Evolutionary conservation across 2,888 invertebrate genomes (phyloP).

Genomic region (Nymphalis urticae): DNA sequence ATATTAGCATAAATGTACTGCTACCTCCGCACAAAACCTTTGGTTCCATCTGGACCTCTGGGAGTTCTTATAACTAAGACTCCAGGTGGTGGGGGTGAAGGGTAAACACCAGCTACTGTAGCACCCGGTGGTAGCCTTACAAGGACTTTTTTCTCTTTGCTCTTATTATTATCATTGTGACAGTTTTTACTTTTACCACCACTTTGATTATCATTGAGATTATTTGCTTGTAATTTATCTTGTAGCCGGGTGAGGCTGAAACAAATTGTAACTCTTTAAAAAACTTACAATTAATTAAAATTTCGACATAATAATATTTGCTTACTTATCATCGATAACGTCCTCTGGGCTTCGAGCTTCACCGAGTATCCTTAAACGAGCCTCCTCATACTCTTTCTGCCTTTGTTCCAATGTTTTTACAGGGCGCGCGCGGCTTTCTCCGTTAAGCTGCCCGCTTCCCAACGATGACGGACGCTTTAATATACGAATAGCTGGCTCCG

Average conservation of each 20-base stretch:
- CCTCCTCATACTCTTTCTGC: constrained; percentile 96
- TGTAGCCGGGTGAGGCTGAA: constrained; percentile 71
- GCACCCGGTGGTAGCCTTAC: constrained; percentile 66
- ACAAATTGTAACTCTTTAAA: constrained; percentile 35
- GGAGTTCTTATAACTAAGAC: constrained; percentile 86
- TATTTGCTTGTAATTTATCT: constrained; percentile 74
- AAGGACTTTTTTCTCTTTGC: constrained; percentile 70
- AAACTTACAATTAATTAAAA: background rate
- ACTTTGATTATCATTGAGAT: constrained; percentile 61
- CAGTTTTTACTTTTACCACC: constrained; percentile 61
- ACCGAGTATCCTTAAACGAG: constrained; percentile 93
- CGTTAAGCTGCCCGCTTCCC: constrained; percentile 85
- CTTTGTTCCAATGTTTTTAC: constrained; percentile 93
- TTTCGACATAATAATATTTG: constrained; percentile 16
- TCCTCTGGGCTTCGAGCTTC: constrained; percentile 91
- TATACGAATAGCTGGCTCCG: constrained; percentile 92
- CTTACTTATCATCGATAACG: constrained; percentile 84
- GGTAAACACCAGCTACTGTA: constrained; percentile 62
- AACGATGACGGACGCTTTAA: constrained; percentile 84
- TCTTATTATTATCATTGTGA: constrained; percentile 64
- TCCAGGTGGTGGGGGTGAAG: constrained; percentile 72
- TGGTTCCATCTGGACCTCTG: constrained; percentile 89
- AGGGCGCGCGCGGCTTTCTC: constrained; percentile 82
- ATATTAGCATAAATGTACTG: constrained; percentile 47
- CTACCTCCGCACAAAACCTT: constrained; percentile 75